A percentile compares a stretch with the other conserved stretches of the same genome.
Evolutionary conservation across 1,140 invertebrate species (phyloP).

Genomic region (Lerema accius): DNA sequence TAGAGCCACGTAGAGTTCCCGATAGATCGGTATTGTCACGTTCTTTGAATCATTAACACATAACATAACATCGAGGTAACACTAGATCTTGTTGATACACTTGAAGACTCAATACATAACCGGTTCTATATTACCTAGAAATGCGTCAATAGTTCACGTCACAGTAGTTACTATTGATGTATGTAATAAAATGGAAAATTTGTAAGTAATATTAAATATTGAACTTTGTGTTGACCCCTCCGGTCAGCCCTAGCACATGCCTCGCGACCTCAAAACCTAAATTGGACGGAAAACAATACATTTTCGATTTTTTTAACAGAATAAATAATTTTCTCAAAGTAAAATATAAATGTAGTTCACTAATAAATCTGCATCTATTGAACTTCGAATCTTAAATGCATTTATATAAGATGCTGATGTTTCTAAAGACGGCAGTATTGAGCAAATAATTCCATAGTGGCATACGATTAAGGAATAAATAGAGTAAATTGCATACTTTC

Average conservation of each 20-base stretch:
- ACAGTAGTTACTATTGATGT: neutral
- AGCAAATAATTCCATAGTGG: too few species aligned
- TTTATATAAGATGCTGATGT: too few species aligned
- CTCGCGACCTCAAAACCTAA: neutral
- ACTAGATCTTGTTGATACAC: constrained; percentile 41
- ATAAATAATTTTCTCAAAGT: too few species aligned
- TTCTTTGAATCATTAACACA: constrained; percentile 52
- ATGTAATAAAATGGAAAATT: neutral
- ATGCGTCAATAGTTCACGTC: neutral
- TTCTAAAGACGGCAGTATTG: too few species aligned
- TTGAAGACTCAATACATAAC: neutral
- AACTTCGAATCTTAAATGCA: too few species aligned
- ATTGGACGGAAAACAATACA: too few species aligned
- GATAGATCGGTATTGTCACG: constrained; percentile 59
- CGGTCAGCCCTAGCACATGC: neutral
- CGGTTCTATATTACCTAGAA: neutral
- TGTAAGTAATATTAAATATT: neutral
- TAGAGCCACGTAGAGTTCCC: constrained; percentile 44
- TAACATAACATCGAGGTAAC: constrained; percentile 40
- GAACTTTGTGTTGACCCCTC: neutral
- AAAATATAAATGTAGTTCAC: too few species aligned
- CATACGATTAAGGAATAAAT: neutral
- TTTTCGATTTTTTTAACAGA: too few species aligned
- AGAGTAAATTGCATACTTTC: neutral
- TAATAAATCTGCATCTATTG: too few species aligned